phyloP scores from a whole-genome alignment of 2,888 invertebrate species.

The Himalopsyche anomala region DNA sequence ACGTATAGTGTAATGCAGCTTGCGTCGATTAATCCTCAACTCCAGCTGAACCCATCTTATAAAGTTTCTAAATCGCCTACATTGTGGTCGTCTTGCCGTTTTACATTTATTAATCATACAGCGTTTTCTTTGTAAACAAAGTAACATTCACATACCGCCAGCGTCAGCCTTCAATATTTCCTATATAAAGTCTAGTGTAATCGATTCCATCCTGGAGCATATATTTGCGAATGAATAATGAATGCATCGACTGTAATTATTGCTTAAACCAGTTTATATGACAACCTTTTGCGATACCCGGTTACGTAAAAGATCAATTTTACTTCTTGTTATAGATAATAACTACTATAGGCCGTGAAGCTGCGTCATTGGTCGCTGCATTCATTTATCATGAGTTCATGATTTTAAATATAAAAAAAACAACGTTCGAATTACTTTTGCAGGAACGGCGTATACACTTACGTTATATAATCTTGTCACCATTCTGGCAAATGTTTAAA shows the following conservation, averaged over 20 bases:
- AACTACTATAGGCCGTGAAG: not conserved
- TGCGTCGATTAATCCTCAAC: too few species aligned
- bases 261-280: not conserved
- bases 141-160: not conserved
- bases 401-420: too few species aligned
- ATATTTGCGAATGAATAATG: constrained; percentile 10
- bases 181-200: constrained; percentile 3
- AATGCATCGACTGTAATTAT: constrained; percentile 5
- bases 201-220: not conserved
- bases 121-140: not conserved
- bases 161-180: not conserved
- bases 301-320: not conserved
- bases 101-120: too few species aligned
- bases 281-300: not conserved
- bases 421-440: too few species aligned
- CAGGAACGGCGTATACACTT: too few species aligned
- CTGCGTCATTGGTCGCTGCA: not conserved
- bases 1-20: too few species aligned
- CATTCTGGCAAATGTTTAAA: too few species aligned
- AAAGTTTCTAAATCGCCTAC: too few species aligned
- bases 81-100: too few species aligned
- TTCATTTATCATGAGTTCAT: constrained; percentile 2
- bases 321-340: constrained; percentile 12
- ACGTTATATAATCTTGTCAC: too few species aligned
- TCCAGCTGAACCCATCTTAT: too few species aligned